phyloP scores from a whole-genome alignment of 2,113 vertebrate species.

The Dasyurus viverrinus region DNA sequence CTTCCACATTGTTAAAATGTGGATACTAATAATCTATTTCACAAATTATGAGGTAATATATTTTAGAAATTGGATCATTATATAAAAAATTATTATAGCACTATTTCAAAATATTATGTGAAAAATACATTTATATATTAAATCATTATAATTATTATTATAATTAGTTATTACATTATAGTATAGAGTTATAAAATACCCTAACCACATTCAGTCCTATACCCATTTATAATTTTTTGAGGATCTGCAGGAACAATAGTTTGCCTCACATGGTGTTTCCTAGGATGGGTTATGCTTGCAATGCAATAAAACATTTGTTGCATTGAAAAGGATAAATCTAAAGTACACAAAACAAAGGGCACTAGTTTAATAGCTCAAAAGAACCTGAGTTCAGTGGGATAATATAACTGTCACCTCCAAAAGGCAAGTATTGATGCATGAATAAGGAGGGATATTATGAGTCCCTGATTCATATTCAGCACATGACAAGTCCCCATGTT shows the following conservation, averaged over 20 bases:
- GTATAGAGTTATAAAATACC: not conserved
- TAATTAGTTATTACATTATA: not conserved
- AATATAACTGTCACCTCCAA: slow-evolving; percentile 41
- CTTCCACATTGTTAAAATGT: not conserved
- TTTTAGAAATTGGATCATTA: not conserved
- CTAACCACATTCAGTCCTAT: not conserved
- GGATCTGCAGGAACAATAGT: not conserved
- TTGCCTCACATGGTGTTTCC: not conserved
- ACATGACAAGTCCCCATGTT: slow-evolving; percentile 46
- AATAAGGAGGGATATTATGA: slow-evolving; percentile 42
- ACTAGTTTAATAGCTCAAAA: not conserved
- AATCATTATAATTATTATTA: not conserved
- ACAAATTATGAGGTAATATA: not conserved
- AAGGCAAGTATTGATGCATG: slow-evolving; percentile 37
- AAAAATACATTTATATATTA: not conserved
- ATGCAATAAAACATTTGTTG: not conserved
- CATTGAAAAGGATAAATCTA: not conserved
- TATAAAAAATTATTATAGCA: not conserved
- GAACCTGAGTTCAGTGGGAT: slow-evolving; percentile 2
- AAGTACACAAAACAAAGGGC: not conserved
- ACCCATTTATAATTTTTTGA: not conserved
- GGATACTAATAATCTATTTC: not conserved
- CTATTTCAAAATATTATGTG: not conserved
- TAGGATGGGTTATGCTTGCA: not conserved
- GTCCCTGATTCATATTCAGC: slow-evolving; percentile 44